phyloP scores from a whole-genome alignment of 2,888 invertebrate genomes.

The Himalopsyche japonica region DNA sequence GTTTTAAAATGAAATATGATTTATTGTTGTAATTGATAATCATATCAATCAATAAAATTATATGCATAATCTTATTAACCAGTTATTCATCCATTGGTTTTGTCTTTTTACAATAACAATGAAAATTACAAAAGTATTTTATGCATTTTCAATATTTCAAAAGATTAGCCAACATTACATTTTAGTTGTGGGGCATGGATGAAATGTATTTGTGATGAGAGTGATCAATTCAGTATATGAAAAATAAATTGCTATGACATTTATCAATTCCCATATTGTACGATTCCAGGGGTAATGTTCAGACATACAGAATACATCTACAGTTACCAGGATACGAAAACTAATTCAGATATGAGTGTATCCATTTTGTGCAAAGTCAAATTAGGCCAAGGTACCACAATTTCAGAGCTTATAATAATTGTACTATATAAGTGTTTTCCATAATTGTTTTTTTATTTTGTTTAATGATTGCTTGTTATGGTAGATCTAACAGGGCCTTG shows the following conservation, averaged over 20 bases:
- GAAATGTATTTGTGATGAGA: not conserved
- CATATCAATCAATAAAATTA: not conserved
- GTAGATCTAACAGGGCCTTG: not conserved
- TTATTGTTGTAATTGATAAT: not conserved
- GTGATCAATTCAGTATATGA: not conserved
- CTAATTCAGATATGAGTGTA: constrained; percentile 58
- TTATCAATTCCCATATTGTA: constrained; percentile 4
- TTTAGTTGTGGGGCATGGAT: not conserved
- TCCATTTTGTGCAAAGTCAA: constrained; percentile 62
- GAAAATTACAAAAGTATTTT: not conserved
- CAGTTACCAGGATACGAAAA: constrained; percentile 58
- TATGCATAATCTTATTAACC: not conserved
- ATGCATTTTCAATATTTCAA: not conserved
- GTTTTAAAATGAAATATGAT: not conserved
- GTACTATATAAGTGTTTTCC: not conserved
- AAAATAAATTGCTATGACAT: not conserved
- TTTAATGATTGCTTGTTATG: not conserved
- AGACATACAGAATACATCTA: constrained; percentile 60
- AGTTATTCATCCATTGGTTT: not conserved
- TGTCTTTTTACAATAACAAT: not conserved
- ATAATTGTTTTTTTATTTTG: not conserved
- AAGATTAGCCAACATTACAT: no score
- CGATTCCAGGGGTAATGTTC: constrained; percentile 58
- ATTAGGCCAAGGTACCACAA: constrained; percentile 61
- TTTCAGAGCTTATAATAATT: not conserved